Conservation (phyloP, 1,140 invertebrate genomes). For the Araneus ventricosus region DNA sequence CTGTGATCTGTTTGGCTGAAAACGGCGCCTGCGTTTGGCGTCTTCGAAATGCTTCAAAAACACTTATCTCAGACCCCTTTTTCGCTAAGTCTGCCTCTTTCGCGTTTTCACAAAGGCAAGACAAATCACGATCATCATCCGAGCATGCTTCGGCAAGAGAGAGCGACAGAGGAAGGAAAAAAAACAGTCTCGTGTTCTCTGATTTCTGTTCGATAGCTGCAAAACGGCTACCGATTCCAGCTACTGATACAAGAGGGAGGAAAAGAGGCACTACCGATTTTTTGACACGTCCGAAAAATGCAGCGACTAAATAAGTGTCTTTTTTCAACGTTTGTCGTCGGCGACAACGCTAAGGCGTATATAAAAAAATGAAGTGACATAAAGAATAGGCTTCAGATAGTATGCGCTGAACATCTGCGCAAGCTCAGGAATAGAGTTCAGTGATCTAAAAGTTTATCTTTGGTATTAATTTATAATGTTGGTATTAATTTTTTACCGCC, state of each 20-base stretch:
- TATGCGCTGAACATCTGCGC: too few relatives aligned
- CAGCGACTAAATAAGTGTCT: neutral
- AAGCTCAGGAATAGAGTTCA: too few relatives aligned
- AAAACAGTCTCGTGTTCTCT: neutral
- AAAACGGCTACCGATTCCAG: slow-evolving; percentile 11
- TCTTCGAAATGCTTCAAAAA: neutral
- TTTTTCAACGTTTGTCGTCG: too few relatives aligned
- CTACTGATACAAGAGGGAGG: slow-evolving; percentile 26
- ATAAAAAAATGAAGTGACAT: too few relatives aligned
- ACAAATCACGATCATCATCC: neutral
- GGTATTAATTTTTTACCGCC: too few relatives aligned
- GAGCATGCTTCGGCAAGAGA: neutral
- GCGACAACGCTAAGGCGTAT: too few relatives aligned
- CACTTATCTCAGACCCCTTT: neutral
- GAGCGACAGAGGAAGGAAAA: neutral
- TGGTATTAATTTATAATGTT: too few relatives aligned
- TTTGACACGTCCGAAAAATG: neutral
- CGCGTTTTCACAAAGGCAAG: neutral
- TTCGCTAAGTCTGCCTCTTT: neutral
- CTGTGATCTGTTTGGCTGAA: slow-evolving; percentile 3
- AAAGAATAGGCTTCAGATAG: too few relatives aligned
- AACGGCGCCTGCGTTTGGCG: neutral
- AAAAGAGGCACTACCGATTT: neutral
- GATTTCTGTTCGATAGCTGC: neutral
- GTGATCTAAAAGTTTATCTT: too few relatives aligned